phyloP scores from a whole-genome alignment of 2,888 invertebrate genomes.

The Ptychoptera contaminata region DNA sequence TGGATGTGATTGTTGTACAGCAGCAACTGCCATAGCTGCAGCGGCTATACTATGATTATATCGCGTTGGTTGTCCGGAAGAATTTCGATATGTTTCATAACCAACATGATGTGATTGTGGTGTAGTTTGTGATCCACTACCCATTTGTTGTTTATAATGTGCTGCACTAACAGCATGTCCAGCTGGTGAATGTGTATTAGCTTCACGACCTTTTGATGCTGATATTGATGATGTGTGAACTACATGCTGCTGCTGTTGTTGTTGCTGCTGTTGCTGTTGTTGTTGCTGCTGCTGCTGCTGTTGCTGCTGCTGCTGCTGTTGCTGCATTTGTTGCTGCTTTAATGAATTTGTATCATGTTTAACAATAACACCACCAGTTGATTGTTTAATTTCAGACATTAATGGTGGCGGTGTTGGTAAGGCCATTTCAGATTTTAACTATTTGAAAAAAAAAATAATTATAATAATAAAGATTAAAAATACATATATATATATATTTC shows the following conservation, averaged over 20 bases:
- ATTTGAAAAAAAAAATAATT: too few species aligned
- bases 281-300: constrained; percentile 26
- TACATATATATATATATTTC: too few species aligned
- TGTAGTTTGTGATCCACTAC: too few species aligned
- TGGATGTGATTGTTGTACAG: too few species aligned
- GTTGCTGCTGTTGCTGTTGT: constrained; percentile 10
- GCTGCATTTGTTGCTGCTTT: constrained; percentile 32
- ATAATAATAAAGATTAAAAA: too few species aligned
- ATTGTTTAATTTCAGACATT: constrained; percentile 52
- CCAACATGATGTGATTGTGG: too few species aligned
- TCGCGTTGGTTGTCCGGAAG: too few species aligned
- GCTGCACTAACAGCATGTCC: neutral
- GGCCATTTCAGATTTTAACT: neutral
- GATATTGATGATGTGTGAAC: constrained; percentile 9
- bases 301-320: constrained; percentile 23
- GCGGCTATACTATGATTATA: too few species aligned
- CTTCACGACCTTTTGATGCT: neutral
- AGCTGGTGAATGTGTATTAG: constrained; percentile 23
- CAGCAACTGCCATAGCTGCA: too few species aligned
- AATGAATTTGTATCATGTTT: constrained; percentile 38
- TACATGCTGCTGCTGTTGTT: constrained; percentile 5
- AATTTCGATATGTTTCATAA: too few species aligned
- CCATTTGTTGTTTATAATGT: too few species aligned
- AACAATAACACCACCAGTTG: constrained; percentile 45
- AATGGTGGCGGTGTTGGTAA: constrained; percentile 51